Evolutionary conservation across 2,888 invertebrate genomes (phyloP).

Genomic region (Leptothorax acervorum): DNA sequence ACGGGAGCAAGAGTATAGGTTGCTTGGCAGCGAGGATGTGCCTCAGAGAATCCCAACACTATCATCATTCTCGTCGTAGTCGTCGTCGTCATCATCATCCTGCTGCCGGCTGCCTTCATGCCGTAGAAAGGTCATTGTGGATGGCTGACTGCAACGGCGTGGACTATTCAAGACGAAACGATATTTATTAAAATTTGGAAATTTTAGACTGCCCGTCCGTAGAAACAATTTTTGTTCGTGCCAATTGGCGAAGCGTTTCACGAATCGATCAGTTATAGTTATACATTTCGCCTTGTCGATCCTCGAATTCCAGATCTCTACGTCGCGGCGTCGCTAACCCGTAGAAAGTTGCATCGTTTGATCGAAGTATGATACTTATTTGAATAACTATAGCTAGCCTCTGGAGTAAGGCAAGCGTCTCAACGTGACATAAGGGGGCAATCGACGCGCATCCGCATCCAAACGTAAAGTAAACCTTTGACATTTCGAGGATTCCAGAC

Average conservation of each 20-base stretch:
- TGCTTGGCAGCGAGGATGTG: slow-evolving; percentile 75
- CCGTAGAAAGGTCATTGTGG: slow-evolving; percentile 72
- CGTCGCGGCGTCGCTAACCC: not conserved
- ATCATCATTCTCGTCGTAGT: slow-evolving; percentile 66
- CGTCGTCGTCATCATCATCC: slow-evolving; percentile 40
- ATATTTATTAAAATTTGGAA: slow-evolving; percentile 51
- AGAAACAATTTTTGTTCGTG: not conserved
- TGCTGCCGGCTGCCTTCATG: slow-evolving; percentile 61
- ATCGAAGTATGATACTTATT: not conserved
- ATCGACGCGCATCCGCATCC: slow-evolving; percentile 47
- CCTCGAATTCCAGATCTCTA: not conserved
- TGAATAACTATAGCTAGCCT: not conserved
- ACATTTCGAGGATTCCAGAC: slow-evolving; percentile 69
- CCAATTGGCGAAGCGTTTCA: not conserved
- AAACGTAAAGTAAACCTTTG: slow-evolving; percentile 57
- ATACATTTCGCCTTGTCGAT: not conserved
- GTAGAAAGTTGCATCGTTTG: not conserved
- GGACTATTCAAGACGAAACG: slow-evolving; percentile 46
- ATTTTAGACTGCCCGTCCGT: not conserved
- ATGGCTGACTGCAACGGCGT: slow-evolving; percentile 47
- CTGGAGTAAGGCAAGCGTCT: not conserved
- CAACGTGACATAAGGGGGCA: slow-evolving; percentile 55
- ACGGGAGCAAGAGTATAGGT: slow-evolving; percentile 75
- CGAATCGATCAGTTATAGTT: not conserved
- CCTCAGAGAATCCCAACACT: slow-evolving; percentile 69